phyloP scores from a whole-genome alignment of 2,797 vertebrate species.

The Nyctibius grandis region DNA sequence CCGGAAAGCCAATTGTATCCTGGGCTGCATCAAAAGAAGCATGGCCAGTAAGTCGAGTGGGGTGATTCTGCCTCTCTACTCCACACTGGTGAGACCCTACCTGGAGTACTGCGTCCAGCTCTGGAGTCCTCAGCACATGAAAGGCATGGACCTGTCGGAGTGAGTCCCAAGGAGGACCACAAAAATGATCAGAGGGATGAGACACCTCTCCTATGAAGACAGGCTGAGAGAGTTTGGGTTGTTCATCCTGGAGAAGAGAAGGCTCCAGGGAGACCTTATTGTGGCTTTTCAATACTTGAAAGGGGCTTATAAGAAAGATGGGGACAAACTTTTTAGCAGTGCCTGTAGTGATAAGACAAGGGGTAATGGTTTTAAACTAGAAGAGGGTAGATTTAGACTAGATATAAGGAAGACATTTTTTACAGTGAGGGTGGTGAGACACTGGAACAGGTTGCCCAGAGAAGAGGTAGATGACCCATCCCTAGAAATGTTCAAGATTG shows the following conservation, averaged over 20 bases:
- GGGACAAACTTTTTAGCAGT: not conserved
- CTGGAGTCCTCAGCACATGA: too few relatives aligned
- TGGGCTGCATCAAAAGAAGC: too few relatives aligned
- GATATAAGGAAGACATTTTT: not conserved
- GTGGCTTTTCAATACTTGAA: rapidly evolving
- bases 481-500: too few relatives aligned
- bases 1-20: too few relatives aligned
- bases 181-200: too few relatives aligned
- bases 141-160: too few relatives aligned
- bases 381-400: not conserved
- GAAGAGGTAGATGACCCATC: not conserved
- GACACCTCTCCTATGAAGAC: too few relatives aligned
- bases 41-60: too few relatives aligned
- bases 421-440: not conserved
- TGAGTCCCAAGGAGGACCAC: too few relatives aligned
- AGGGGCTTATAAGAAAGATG: not conserved
- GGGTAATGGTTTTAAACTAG: not conserved
- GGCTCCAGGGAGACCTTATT: not conserved
- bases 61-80: too few relatives aligned
- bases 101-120: too few relatives aligned
- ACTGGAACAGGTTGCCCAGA: not conserved
- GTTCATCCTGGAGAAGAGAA: not conserved
- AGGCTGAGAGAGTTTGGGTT: not conserved
- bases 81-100: too few relatives aligned
- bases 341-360: not conserved